These are phyloP conservation scores for Bimastos eiseni DNA, from an alignment of 2,888 invertebrate species.

Conservation along the genomic window DNA sequence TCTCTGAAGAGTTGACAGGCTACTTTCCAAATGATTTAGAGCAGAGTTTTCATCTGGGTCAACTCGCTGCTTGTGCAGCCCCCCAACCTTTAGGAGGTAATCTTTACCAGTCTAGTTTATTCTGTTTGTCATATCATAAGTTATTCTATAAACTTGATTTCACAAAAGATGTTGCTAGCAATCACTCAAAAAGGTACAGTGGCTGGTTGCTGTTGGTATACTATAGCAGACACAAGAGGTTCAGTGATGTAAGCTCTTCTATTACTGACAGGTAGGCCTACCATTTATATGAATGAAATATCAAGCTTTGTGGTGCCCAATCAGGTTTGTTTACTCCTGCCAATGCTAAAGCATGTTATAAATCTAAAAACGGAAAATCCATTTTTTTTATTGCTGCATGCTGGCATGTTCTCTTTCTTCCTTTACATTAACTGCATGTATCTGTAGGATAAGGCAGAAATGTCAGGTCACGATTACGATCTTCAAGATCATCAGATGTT, in stretches of 20 bases:
- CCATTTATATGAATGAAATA: neutral
- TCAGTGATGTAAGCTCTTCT: neutral
- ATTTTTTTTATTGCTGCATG: neutral
- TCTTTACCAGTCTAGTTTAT: neutral
- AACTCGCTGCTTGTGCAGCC: neutral
- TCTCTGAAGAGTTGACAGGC: neutral
- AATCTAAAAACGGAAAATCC: neutral
- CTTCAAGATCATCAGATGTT: no score
- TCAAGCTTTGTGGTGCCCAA: neutral
- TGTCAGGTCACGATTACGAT: no score
- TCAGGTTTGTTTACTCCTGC: neutral
- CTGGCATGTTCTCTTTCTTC: neutral
- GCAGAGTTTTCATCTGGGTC: neutral
- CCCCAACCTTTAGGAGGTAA: neutral
- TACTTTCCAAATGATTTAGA: conserved; percentile 2
- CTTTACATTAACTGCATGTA: neutral
- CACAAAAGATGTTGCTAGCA: neutral
- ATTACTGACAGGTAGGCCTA: neutral
- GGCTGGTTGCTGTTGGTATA: neutral
- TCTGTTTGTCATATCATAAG: neutral
- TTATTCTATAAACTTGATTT: neutral
- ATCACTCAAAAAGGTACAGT: neutral
- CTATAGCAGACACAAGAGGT: neutral
- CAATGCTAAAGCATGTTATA: neutral
- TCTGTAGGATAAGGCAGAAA: no score